These are phyloP conservation scores for Lampris megalopsis DNA, from an alignment of 2,113 vertebrate genomes.

Conservation along the genomic window DNA sequence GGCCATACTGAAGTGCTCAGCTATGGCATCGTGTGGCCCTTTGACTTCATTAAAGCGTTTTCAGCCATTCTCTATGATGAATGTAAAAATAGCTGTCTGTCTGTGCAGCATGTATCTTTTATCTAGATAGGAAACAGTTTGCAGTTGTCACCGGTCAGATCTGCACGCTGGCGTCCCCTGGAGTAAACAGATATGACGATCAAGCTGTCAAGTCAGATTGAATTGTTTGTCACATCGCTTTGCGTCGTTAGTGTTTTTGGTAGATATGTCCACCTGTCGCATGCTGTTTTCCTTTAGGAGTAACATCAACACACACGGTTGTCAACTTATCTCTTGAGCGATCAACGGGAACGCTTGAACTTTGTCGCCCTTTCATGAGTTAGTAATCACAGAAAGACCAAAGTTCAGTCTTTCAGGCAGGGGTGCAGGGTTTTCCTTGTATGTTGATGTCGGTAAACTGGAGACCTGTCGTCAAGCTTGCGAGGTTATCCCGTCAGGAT, in stretches of 20 bases:
- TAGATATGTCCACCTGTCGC: too few species aligned
- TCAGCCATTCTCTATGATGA: neutral
- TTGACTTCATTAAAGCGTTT: neutral
- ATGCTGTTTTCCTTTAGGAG: too few species aligned
- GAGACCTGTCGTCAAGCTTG: too few species aligned
- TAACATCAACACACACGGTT: too few species aligned
- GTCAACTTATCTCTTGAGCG: too few species aligned
- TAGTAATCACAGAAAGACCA: slow-evolving; percentile 14
- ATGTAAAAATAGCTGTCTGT: neutral
- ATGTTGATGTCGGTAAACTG: too few species aligned
- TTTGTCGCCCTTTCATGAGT: slow-evolving; percentile 36
- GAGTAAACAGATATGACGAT: too few species aligned
- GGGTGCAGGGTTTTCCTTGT: neutral
- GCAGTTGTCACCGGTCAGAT: too few species aligned
- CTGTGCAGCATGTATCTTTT: neutral
- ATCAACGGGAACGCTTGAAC: slow-evolving; percentile 32
- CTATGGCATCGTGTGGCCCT: slow-evolving; percentile 47
- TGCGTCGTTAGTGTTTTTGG: too few species aligned
- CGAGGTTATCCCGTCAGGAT: too few species aligned
- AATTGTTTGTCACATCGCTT: too few species aligned
- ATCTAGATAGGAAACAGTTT: neutral
- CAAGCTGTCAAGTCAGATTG: too few species aligned
- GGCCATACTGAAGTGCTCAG: slow-evolving; percentile 14
- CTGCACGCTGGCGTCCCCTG: neutral
- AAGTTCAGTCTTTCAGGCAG: slow-evolving; percentile 50